Base-by-base conservation (phyloP, 2,113 vertebrate species). In the Psilopsiagon aymara region DNA sequence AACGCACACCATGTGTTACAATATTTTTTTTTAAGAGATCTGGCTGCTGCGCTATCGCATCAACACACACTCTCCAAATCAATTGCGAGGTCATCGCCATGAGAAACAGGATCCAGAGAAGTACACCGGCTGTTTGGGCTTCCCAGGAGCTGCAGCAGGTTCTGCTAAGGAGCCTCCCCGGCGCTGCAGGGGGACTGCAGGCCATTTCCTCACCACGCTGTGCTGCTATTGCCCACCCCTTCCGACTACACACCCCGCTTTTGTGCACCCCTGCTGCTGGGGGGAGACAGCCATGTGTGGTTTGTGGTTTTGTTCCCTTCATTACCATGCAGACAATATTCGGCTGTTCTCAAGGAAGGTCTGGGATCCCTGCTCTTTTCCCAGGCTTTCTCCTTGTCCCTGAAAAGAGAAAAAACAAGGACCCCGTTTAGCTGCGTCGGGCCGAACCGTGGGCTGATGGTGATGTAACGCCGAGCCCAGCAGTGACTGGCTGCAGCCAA, bases 401-500 rank as follows among this genome's bases (percentile, higher is more conserved):
- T 97, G 97, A 93, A 98, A 96, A 94, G 94, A 77, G 25, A 46
- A 59, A 8, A 53, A 86, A 97, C 96, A 95, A 97, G 88, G 87
- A 96, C 92, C 67, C 92, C 97, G 97, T 98, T 93, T 33, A 52
- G 94, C 74, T n/a, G 51, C 46, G 96, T 98, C 97, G 92, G 91
- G 95, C 93, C 59, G 51, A 19, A 83, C 96, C 84, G 20, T 98
- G 97, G 91, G 95, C 96, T 88, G 98, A 98, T 81, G 79, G 93
- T 99, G 98, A 98, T 98, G 98, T 98, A 94, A 98, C 12, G 1
- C 6, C 47, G 4, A 66, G 94, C 84, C 64, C 77, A 29, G 46
- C 84, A 17, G 91, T 97, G 98, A 99, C 98, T 99, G 98, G 98
- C 98, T 98, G 97, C 82, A 35, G 90, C 93, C 66, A 66, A 97